Percentiles rank a stretch among this genome's conserved stretches.
These are phyloP conservation scores for Oscheius onirici DNA, from an alignment of 2,888 invertebrate species.

Conservation along the genomic window DNA sequence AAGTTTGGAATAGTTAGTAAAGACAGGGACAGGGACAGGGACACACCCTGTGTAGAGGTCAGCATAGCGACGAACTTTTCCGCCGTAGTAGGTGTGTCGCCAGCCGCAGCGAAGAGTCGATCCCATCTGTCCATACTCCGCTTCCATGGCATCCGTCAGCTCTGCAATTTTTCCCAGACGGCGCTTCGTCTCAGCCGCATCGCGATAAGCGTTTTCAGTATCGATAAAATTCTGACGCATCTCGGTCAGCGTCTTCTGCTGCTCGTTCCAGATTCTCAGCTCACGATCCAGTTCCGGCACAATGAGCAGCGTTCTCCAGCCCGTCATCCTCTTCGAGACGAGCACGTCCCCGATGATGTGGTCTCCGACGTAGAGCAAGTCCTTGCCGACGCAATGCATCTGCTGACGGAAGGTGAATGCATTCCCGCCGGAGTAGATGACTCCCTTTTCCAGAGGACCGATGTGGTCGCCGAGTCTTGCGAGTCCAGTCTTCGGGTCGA, in stretches of 20 bases:
- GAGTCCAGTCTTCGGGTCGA: conserved; percentile 80
- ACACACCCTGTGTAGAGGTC: conserved; percentile 32
- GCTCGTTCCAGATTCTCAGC: not conserved
- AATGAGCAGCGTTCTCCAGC: conserved; percentile 98
- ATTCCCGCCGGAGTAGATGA: conserved; percentile 81
- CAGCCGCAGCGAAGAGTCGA: conserved; percentile 14
- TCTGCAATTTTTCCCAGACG: not conserved
- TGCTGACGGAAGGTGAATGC: conserved; percentile 96
- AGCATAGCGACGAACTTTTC: conserved; percentile 9
- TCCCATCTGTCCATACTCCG: conserved; percentile 15
- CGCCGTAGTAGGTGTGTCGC: conserved; percentile 19
- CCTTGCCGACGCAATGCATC: conserved; percentile 95
- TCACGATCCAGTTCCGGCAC: conserved; percentile 95
- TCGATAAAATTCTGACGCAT: not conserved
- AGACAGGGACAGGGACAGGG: too few species aligned
- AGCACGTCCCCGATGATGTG: conserved; percentile 99
- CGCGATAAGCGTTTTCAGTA: conserved; percentile 74
- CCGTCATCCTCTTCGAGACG: conserved; percentile 85
- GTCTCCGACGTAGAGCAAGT: conserved; percentile 96
- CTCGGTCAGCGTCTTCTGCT: conserved; percentile 14
- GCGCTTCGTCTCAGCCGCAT: not conserved
- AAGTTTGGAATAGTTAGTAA: too few species aligned
- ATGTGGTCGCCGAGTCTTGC: conserved; percentile 91
- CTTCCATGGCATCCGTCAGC: conserved; percentile 20
- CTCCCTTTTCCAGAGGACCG: conserved; percentile 82